Conservation (phyloP, 2,888 invertebrate species). For the Branchinecta sandiegonensis region DNA sequence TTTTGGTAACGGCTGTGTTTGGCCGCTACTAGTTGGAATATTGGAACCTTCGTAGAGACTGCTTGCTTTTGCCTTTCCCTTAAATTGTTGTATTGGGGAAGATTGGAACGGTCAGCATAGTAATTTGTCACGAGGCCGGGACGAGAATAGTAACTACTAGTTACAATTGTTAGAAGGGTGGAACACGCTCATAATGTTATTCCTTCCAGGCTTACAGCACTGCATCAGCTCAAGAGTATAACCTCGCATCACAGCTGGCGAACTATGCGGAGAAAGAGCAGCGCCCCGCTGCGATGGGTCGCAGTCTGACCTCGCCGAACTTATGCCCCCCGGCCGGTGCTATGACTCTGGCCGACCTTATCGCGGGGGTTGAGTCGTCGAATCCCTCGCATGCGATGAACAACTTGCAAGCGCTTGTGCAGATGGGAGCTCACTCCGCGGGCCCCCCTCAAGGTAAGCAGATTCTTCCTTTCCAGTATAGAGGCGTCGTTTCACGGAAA, state of each 20-base stretch:
- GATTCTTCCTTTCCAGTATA: too few relatives aligned
- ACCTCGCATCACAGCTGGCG: conserved; percentile 59
- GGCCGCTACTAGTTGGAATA: too few relatives aligned
- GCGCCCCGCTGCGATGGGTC: conserved; percentile 15
- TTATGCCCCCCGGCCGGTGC: not conserved
- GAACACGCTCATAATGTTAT: too few relatives aligned
- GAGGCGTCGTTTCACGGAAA: too few relatives aligned
- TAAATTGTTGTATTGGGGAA: too few relatives aligned
- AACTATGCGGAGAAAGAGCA: conserved; percentile 55
- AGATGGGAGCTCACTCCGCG: conserved; percentile 45
- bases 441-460: not conserved
- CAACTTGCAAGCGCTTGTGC: conserved; percentile 76
- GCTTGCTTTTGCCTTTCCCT: too few relatives aligned
- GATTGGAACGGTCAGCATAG: too few relatives aligned
- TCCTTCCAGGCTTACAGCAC: not conserved
- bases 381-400: conserved; percentile 55
- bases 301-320: not conserved
- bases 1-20: too few relatives aligned
- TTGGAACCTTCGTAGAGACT: too few relatives aligned
- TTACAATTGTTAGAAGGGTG: too few relatives aligned
- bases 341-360: conserved; percentile 56
- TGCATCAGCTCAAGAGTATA: conserved; percentile 56
- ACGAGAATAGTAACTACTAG: too few relatives aligned
- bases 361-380: conserved; percentile 48
- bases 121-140: too few relatives aligned